Conservation (phyloP, 2,113 vertebrate species). For the Epinephelus lanceolatus region DNA sequence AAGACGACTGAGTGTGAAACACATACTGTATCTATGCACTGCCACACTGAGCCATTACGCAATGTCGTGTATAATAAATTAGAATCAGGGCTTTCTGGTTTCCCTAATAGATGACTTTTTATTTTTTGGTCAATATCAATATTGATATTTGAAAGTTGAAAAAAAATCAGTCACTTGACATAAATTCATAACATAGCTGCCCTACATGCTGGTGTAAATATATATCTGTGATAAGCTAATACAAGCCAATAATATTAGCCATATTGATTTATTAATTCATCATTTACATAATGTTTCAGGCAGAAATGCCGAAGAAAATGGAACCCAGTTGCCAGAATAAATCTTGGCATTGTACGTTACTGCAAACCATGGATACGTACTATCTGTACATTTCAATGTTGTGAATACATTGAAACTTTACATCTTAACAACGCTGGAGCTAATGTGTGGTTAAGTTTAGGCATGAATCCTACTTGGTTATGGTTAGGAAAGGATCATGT, state of each 20-base stretch:
- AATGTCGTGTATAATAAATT: constrained; percentile 4
- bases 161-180: background rate
- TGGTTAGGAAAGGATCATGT: too few species aligned
- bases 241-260: background rate
- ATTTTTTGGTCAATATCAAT: background rate
- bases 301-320: too few species aligned
- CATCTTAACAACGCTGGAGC: too few species aligned
- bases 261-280: background rate
- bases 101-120: background rate
- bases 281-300: background rate
- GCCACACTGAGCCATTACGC: background rate
- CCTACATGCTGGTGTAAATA: background rate
- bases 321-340: too few species aligned
- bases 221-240: background rate
- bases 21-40: background rate
- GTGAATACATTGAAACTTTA: too few species aligned
- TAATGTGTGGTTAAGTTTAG: too few species aligned
- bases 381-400: too few species aligned
- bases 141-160: background rate
- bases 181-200: background rate
- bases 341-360: too few species aligned
- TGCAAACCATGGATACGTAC: too few species aligned
- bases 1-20: constrained; percentile 32
- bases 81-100: constrained; percentile 20
- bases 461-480: too few species aligned